phyloP scores from a whole-genome alignment of 2,888 invertebrate genomes.

The Callinectes sapidus region DNA sequence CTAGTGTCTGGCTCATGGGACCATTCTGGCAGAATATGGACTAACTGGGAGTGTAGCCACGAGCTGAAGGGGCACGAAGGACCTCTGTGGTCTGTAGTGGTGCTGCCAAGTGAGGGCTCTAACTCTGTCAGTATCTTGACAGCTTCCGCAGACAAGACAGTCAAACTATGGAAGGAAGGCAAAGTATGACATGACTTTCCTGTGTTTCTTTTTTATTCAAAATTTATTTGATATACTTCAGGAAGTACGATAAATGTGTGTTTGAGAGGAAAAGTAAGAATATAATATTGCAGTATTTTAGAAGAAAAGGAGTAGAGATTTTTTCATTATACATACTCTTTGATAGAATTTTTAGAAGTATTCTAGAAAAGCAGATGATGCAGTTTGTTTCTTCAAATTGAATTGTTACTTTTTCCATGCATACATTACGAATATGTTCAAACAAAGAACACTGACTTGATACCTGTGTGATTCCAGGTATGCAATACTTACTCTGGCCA shows the following conservation, averaged over 20 bases:
- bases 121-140: constrained; percentile 81
- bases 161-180: constrained; percentile 89
- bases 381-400: too few species aligned
- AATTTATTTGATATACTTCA: background rate
- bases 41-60: constrained; percentile 60
- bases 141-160: constrained; percentile 93
- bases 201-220: background rate
- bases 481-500: constrained; percentile 81
- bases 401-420: background rate
- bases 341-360: too few species aligned
- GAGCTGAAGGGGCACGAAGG: constrained; percentile 79
- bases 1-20: constrained; percentile 82
- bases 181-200: constrained; percentile 76
- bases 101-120: constrained; percentile 77
- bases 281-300: background rate
- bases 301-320: background rate
- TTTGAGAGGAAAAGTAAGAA: background rate
- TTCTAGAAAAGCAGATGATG: too few species aligned
- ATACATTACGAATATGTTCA: background rate
- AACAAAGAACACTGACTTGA: background rate
- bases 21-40: constrained; percentile 68
- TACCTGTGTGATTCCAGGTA: too few species aligned
- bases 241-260: background rate
- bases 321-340: too few species aligned
- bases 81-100: constrained; percentile 87